phyloP scores from a whole-genome alignment of 1,140 invertebrate species.

The Lutraria rhynchaena region DNA sequence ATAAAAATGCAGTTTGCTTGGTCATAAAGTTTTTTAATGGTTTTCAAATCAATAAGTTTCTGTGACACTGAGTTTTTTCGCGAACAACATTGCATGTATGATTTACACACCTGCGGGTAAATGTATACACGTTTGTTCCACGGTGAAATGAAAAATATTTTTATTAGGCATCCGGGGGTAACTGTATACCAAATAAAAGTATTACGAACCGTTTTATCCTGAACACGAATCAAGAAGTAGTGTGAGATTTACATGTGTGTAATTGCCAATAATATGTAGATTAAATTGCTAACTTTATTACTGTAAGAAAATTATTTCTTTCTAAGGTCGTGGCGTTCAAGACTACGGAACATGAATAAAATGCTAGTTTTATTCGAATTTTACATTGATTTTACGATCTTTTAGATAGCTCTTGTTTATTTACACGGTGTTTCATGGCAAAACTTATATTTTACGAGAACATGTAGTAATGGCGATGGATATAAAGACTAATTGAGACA shows the following conservation, averaged over 20 bases:
- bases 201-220: conserved; percentile 10
- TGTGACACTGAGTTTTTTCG: no score
- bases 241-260: conserved; percentile 55
- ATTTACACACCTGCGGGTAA: no score
- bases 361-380: conserved; percentile 56
- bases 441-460: conserved; percentile 52
- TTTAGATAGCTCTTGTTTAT: conserved; percentile 34
- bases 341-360: conserved; percentile 26
- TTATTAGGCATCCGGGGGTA: conserved; percentile 9
- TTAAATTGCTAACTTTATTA: conserved; percentile 22
- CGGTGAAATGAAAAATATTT: conserved; percentile 16
- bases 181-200: conserved; percentile 34
- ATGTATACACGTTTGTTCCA: no score
- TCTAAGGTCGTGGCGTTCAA: conserved; percentile 41
- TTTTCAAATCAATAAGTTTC: no score
- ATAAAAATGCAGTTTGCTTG: no score
- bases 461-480: conserved; percentile 18
- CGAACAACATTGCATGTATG: no score
- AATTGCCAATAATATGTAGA: conserved; percentile 37
- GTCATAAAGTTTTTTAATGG: no score
- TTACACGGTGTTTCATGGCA: conserved; percentile 49
- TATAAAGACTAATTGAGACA: conserved; percentile 58
- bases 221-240: conserved; percentile 5
- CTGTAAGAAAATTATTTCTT: conserved; percentile 9
- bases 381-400: conserved; percentile 54